Percentiles rank a stretch among this genome's conserved stretches.
phyloP scores from a whole-genome alignment of 2,797 vertebrate species.

The Aplochiton taeniatus region DNA sequence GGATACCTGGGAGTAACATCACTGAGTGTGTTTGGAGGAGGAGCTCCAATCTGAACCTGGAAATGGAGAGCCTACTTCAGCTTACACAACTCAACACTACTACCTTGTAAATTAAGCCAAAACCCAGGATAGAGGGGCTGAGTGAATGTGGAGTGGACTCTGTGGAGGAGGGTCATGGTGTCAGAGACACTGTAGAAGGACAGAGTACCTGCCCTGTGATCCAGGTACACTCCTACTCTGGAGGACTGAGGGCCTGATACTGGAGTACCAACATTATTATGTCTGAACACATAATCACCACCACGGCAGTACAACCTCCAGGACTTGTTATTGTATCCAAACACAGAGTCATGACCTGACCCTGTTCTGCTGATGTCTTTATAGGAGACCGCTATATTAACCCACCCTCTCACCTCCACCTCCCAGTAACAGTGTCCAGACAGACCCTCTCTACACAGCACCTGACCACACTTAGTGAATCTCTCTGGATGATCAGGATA shows the following conservation, averaged over 20 bases:
- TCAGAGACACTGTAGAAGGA: slow-evolving; percentile 56
- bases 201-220: neutral
- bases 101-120: neutral
- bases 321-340: slow-evolving; percentile 7
- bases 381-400: slow-evolving; percentile 9
- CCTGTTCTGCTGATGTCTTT: slow-evolving; percentile 13
- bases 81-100: too few relatives aligned
- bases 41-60: too few relatives aligned
- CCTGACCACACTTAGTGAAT: neutral
- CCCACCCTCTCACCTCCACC: slow-evolving; percentile 5
- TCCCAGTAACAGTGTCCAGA: slow-evolving; percentile 15
- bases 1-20: too few relatives aligned
- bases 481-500: slow-evolving; percentile 10
- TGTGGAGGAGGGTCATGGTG: slow-evolving; percentile 70
- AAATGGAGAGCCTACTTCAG: too few relatives aligned
- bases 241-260: neutral
- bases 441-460: slow-evolving; percentile 11
- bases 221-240: slow-evolving; percentile 8
- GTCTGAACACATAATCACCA: neutral
- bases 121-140: slow-evolving; percentile 59
- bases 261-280: neutral
- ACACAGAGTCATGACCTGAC: neutral
- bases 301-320: slow-evolving; percentile 1
- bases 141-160: slow-evolving; percentile 66
- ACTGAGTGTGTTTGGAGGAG: too few relatives aligned